A percentile compares a stretch with the other conserved stretches of the same genome.
Conservation (phyloP, 2,797 vertebrate genomes). For the Sebastes flavidus region DNA sequence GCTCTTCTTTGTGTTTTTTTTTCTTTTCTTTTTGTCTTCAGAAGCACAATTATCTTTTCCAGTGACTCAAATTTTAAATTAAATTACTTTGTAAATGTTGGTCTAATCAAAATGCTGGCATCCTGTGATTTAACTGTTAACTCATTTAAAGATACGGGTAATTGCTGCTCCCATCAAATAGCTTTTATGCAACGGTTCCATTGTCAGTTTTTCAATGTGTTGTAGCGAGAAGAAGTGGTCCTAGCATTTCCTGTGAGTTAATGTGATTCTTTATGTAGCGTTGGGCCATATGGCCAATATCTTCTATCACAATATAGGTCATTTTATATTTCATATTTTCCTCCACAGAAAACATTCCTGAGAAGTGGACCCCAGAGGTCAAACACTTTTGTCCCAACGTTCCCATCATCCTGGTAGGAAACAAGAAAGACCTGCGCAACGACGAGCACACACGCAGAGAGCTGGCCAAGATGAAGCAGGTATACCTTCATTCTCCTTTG, state of each 20-base stretch:
- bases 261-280: background rate
- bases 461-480: conserved; percentile 99
- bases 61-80: background rate
- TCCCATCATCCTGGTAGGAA: conserved; percentile 98
- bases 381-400: conserved; percentile 99
- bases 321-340: background rate
- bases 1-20: background rate
- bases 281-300: too few species aligned
- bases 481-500: conserved; percentile 21
- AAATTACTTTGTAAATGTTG: conserved; percentile 5
- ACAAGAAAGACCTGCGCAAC: conserved; percentile 98
- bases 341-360: conserved; percentile 97
- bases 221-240: background rate
- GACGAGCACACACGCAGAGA: conserved; percentile 97
- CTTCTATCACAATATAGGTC: too few species aligned
- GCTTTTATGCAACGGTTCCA: background rate
- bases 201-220: background rate
- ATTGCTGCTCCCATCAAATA: background rate
- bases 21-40: background rate
- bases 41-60: background rate
- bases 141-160: background rate
- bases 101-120: background rate
- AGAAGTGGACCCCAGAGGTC: conserved; percentile 99
- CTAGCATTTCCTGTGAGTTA: background rate
- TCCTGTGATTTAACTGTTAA: background rate